A percentile compares a stretch with the other conserved stretches of the same genome.
Evolutionary conservation across 2,888 invertebrate species (phyloP).

Genomic region (Lissonota sp.): DNA sequence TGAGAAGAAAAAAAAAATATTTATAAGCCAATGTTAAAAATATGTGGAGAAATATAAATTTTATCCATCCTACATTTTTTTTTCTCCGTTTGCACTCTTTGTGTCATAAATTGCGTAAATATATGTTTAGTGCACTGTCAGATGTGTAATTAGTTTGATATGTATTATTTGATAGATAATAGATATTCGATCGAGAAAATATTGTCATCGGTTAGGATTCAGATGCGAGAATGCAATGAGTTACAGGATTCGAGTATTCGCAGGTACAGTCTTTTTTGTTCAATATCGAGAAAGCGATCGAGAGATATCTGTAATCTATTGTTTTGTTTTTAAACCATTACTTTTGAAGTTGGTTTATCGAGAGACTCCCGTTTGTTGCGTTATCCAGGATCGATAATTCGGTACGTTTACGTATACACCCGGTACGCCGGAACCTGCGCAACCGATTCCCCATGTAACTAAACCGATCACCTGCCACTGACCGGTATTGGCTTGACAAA

Average conservation of each 20-base stretch:
- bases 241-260: no score
- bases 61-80: slow-evolving; percentile 66
- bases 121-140: neutral
- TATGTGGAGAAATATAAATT: slow-evolving; percentile 72
- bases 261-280: slow-evolving; percentile 42
- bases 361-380: slow-evolving; percentile 63
- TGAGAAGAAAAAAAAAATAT: slow-evolving; percentile 71
- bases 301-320: neutral
- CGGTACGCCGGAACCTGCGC: slow-evolving; percentile 89
- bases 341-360: slow-evolving; percentile 17
- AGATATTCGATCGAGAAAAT: no score
- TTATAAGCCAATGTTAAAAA: slow-evolving; percentile 71
- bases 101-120: neutral
- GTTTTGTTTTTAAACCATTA: neutral
- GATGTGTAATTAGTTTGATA: neutral
- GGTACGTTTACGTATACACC: slow-evolving; percentile 92
- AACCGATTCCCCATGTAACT: slow-evolving; percentile 91
- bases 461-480: slow-evolving; percentile 88
- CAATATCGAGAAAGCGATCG: neutral
- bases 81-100: neutral
- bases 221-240: no score
- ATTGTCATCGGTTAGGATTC: no score
- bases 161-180: no score
- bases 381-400: slow-evolving; percentile 86
- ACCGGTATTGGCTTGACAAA: slow-evolving; percentile 86